These are phyloP conservation scores for Dusona sp. DNA, from an alignment of 2,888 invertebrate genomes.

Conservation along the genomic window DNA sequence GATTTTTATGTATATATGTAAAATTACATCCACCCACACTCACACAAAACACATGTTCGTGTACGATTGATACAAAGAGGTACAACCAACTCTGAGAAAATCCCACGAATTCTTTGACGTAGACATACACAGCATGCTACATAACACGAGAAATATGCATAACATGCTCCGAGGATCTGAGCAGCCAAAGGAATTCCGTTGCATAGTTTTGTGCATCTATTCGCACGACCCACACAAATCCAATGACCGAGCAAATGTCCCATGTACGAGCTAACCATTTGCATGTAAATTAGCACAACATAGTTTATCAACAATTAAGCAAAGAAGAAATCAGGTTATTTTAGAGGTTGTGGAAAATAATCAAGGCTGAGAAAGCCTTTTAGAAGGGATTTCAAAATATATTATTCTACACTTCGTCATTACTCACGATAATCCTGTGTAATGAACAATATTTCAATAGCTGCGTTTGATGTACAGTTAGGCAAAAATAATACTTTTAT, in stretches of 20 bases:
- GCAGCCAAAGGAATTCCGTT: constrained; percentile 4
- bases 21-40: not conserved
- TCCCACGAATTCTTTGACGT: constrained; percentile 10
- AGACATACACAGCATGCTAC: not conserved
- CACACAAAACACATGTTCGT: not conserved
- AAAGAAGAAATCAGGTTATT: not conserved
- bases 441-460: not conserved
- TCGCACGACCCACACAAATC: not conserved
- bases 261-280: not conserved
- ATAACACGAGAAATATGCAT: constrained; percentile 34
- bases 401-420: not conserved
- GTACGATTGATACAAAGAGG: not conserved
- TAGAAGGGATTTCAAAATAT: not conserved
- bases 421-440: not conserved
- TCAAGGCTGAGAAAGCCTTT: not conserved
- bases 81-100: constrained; percentile 19
- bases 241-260: not conserved
- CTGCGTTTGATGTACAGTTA: not conserved
- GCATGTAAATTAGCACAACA: not conserved
- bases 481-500: not conserved
- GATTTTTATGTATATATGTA: not conserved
- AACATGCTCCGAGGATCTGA: not conserved
- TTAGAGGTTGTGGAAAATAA: not conserved
- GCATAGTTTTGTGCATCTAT: not conserved
- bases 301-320: too few relatives aligned